Evolutionary conservation across 1,140 invertebrate genomes (phyloP).

Genomic region (Orius laevigatus): DNA sequence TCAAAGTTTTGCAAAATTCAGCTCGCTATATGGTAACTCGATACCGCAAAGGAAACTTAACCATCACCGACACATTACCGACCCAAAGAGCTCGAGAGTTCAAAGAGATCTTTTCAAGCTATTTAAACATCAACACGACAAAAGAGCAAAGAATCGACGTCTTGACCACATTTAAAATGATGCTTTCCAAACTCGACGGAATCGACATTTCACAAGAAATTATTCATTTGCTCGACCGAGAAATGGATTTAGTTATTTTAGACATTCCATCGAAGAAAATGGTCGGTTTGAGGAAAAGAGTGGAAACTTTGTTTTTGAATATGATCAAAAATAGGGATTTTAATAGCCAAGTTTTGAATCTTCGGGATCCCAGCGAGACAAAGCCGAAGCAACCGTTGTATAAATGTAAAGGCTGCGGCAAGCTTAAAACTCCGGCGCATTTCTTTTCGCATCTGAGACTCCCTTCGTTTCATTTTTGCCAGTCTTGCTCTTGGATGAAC

Average conservation of each 20-base stretch:
- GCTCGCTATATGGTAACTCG: not conserved
- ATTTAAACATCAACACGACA: not conserved
- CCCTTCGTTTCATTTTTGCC: not conserved
- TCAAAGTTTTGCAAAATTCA: not conserved
- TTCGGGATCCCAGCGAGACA: not conserved
- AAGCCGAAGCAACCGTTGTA: not conserved
- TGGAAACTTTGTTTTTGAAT: constrained; percentile 3
- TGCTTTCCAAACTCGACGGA: not conserved
- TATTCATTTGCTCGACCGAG: constrained; percentile 2
- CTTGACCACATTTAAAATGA: not conserved
- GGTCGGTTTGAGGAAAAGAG: not conserved
- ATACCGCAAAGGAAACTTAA: constrained; percentile 6
- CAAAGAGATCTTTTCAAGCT: constrained; percentile 5
- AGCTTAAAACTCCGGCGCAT: not conserved
- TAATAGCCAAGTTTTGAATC: not conserved
- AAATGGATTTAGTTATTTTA: constrained; percentile 6
- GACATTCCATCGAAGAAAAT: not conserved
- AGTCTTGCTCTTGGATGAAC: not conserved
- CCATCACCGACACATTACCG: not conserved
- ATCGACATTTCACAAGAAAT: not conserved
- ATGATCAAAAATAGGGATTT: constrained; percentile 2
- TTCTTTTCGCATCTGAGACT: not conserved
- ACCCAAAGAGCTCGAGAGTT: constrained; percentile 6
- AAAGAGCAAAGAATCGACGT: constrained; percentile 6
- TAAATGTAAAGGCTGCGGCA: not conserved